Evolutionary conservation across 2,888 invertebrate genomes (phyloP).

Genomic region (Ellobium chinense): DNA sequence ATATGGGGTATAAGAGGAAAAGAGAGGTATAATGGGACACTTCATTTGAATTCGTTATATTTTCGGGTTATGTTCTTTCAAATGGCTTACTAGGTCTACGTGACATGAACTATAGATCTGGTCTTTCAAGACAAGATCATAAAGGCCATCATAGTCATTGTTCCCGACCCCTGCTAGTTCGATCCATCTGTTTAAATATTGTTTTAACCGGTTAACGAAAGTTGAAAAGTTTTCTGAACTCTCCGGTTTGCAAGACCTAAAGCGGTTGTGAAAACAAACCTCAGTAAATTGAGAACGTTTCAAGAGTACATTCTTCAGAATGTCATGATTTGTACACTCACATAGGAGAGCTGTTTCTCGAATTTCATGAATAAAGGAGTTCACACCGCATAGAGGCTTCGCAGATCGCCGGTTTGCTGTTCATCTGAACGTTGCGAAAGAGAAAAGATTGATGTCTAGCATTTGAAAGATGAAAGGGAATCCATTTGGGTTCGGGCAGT

Average conservation of each 20-base stretch:
- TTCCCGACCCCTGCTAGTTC: neutral
- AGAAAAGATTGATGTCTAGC: too few species aligned
- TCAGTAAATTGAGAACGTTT: neutral
- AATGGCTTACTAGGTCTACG: neutral
- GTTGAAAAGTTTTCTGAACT: neutral
- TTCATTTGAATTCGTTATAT: too few species aligned
- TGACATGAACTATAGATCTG: neutral
- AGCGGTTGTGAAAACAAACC: neutral
- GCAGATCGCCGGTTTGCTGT: too few species aligned
- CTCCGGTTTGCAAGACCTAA: neutral
- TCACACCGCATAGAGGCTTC: too few species aligned
- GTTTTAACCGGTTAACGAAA: neutral
- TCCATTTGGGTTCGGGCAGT: too few species aligned
- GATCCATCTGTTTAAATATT: neutral
- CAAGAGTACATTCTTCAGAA: neutral
- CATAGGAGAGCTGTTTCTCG: too few species aligned
- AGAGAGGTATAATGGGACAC: too few species aligned
- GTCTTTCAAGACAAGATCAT: neutral
- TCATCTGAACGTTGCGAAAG: too few species aligned
- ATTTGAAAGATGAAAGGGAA: too few species aligned
- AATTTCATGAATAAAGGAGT: too few species aligned
- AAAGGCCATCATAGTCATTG: neutral
- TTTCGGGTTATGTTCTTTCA: too few species aligned
- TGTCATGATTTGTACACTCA: neutral
- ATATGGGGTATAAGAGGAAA: too few species aligned